phyloP scores from a whole-genome alignment of 1,140 invertebrate genomes.

The Antheraea pernyi region DNA sequence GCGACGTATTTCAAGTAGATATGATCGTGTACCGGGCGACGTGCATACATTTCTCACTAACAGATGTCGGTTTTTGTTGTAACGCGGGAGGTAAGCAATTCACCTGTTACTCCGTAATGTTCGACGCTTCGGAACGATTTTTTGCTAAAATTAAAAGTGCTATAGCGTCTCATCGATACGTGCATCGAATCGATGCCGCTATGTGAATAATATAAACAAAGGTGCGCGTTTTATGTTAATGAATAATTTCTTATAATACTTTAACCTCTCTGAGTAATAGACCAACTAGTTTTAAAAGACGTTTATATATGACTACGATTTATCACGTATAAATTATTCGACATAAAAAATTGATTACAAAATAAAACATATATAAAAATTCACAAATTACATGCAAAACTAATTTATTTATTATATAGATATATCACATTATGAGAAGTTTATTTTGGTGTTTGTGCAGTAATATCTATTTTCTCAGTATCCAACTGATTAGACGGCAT shows the following conservation, averaged over 20 bases:
- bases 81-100: conserved; percentile 55
- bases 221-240: conserved; percentile 7
- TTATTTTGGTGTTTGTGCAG: not conserved
- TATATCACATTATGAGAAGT: not conserved
- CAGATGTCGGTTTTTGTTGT: conserved; percentile 65
- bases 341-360: not conserved
- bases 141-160: conserved; percentile 68
- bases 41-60: conserved; percentile 64
- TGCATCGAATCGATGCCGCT: conserved; percentile 40
- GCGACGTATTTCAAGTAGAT: conserved; percentile 70
- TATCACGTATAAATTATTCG: not conserved
- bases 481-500: no score
- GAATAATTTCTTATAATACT: conserved; percentile 6
- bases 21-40: conserved; percentile 64
- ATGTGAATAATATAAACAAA: conserved; percentile 11
- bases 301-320: not conserved
- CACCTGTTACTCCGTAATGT: conserved; percentile 63
- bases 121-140: conserved; percentile 51
- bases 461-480: not conserved
- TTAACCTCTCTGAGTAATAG: not conserved
- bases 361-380: not conserved
- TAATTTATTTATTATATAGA: not conserved
- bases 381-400: not conserved
- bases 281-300: not conserved
- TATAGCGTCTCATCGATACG: conserved; percentile 55